Base-by-base conservation (phyloP, 2,888 invertebrate species). In the Harmothoe impar region DNA sequence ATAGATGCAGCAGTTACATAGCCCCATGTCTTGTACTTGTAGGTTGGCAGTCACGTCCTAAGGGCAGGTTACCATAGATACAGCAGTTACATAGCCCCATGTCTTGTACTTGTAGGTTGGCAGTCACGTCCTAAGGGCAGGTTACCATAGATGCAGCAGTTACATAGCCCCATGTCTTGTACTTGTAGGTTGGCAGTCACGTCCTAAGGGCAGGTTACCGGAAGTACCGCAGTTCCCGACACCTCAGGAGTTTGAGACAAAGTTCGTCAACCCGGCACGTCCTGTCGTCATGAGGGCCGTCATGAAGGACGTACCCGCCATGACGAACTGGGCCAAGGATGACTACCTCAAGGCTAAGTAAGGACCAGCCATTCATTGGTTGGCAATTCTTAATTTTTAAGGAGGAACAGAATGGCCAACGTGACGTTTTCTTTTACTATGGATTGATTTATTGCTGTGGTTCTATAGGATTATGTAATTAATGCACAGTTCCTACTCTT, bases 181-280 rank as follows among this genome's bases (percentile, higher is more conserved):
- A n/a, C 17, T 52, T 52, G 5, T 90, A 95, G 95, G 96, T 3
- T 95, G 93, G 93, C 96, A 96, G 91, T 93, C 94, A 77, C 92
- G 93, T 5, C 94, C 96, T 0, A 94, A 94, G 29, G 95, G 94
- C 0, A 93, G 93, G 29, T 93, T 95, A 0, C 91, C 91, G 17
- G 95, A 95, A 90, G 92, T 93, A 31, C 90, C 92, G 23, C 93
- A 93, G 10, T 92, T 94, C 89, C 94, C 94, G 0, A 90, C 91
- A 20, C 93, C 95, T 0, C 92, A 92, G 23, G 92, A 93, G n/a
- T 95, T 96, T 90, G 93, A 95, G 92, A 91, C 93, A 35, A 92
- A 94, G 23, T 95, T 94, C 91, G 93, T 95, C 31, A 93, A 93
- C 17, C 91, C 89, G 3, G 91, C 91, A 31, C 92, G 92, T 51